Conservation (phyloP, 1,140 invertebrate genomes). For the Drosophila mojavensis region DNA sequence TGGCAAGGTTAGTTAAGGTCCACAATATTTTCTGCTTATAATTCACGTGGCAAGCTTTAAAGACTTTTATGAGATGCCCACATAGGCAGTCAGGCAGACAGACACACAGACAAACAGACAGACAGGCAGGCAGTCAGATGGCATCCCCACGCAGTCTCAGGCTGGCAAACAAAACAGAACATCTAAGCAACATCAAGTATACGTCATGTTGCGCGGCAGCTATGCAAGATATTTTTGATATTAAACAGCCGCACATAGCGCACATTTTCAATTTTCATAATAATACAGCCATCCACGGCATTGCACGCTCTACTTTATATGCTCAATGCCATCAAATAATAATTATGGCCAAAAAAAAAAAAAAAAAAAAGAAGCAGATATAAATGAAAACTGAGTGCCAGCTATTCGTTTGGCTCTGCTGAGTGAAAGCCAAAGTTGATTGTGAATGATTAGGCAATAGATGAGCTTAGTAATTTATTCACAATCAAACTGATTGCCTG, state of each 20-base stretch:
- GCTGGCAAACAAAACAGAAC: not conserved
- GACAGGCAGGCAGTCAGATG: no score
- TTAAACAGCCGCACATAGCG: conserved; percentile 33
- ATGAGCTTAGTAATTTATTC: not conserved
- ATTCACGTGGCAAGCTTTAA: conserved; percentile 23
- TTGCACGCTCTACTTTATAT: no score
- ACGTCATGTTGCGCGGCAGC: conserved; percentile 48
- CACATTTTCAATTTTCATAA: conserved; percentile 42
- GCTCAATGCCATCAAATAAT: not conserved
- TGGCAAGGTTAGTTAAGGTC: conserved; percentile 31
- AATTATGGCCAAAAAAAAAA: no score
- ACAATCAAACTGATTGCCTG: no score
- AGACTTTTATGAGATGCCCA: conserved; percentile 14
- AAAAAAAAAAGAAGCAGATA: no score
- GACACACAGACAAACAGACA: not conserved
- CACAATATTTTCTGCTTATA: conserved; percentile 31
- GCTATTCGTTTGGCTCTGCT: no score
- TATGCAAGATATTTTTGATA: conserved; percentile 52
- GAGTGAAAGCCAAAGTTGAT: not conserved
- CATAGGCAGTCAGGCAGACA: not conserved
- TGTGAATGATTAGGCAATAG: no score
- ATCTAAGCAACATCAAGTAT: conserved; percentile 46
- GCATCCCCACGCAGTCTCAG: not conserved
- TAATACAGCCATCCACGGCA: conserved; percentile 5
- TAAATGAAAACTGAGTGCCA: no score